Base-by-base conservation (phyloP, 2,888 invertebrate species). In the Drosophila gaucha region DNA sequence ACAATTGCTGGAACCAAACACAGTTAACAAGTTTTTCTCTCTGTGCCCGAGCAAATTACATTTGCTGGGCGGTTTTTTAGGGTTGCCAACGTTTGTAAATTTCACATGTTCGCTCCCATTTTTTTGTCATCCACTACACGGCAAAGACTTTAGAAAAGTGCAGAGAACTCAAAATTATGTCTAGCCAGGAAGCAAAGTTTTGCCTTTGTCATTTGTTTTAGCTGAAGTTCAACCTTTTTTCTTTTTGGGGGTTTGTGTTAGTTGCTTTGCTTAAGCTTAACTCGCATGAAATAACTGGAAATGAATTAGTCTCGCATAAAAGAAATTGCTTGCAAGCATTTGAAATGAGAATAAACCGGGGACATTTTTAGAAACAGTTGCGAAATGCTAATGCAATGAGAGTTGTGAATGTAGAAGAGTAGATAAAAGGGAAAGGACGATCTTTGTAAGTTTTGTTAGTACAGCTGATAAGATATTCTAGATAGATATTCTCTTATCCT, bases 111-210 rank as follows among this genome's bases (percentile, higher is more conserved):
- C 57, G 38, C 2, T 46, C 46, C 30, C 46, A 18, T 50, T 69
- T 54, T 52, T 46, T 47, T 77, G 49, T 3, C 38, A 24, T 28
- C 43, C 31, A 39, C 30, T 56, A 49, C 39, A 47, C 46, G 59
- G 39, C 14, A 41, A 58, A 67, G 63, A 55, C 66, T 66, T 58
- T 67, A 35, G 44, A 66, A 60, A 74, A 74, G 77, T 79, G 67
- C 64, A 69, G 62, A 74, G 67, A 56, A 60, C 64, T 78, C 67
- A 69, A 86, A 86, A 83, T 83, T 83, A 86, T 86, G 83, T 83
- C 84, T 83, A 86, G 84, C 80, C 83, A 83, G 86, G 83, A 83
- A 83, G 74, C 67, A 83, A 86, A 86, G 56, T 86, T 86, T 78
- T 64, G 76, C 58, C 73, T 73, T 78, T 86, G 78, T 83, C 73